These are phyloP conservation scores for Campoplex capitator DNA, from an alignment of 2,888 invertebrate species.

Conservation along the genomic window DNA sequence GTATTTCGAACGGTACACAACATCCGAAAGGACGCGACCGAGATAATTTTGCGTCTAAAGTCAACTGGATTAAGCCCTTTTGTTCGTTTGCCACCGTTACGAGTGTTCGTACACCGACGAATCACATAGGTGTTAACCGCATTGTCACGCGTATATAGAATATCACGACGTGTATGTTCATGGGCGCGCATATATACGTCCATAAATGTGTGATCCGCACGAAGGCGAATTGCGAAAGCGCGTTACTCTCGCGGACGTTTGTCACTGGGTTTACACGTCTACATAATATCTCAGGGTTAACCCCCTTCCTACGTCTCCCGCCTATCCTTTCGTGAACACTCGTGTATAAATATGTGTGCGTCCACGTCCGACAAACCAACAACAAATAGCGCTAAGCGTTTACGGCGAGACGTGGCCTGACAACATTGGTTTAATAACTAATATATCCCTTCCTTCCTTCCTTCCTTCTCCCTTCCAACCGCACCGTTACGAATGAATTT, in stretches of 20 bases:
- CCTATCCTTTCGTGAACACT: conserved; percentile 2
- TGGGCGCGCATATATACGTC: not conserved
- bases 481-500: conserved; percentile 56
- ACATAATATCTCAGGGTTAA: conserved; percentile 83
- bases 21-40: conserved; percentile 19
- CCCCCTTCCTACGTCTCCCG: conserved; percentile 57
- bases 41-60: not conserved
- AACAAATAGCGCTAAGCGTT: conserved; percentile 64
- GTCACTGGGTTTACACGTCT: conserved; percentile 77
- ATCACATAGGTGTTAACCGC: conserved; percentile 23
- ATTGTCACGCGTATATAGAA: conserved; percentile 2
- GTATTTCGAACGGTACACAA: not conserved
- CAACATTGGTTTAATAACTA: conserved; percentile 74
- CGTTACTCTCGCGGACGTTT: conserved; percentile 75
- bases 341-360: not conserved
- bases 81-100: not conserved
- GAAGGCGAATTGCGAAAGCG: conserved; percentile 54
- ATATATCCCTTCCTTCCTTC: conserved; percentile 68
- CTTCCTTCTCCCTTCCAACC: conserved; percentile 52
- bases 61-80: conserved; percentile 17
- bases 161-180: not conserved
- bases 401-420: conserved; percentile 61
- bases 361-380: conserved; percentile 34
- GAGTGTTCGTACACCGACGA: conserved; percentile 1
- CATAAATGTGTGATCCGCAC: conserved; percentile 18